Evolutionary conservation across 1,140 invertebrate genomes (phyloP), one percentile per base, ranked within the genome.

Genomic region (Diprion similis): DNA sequence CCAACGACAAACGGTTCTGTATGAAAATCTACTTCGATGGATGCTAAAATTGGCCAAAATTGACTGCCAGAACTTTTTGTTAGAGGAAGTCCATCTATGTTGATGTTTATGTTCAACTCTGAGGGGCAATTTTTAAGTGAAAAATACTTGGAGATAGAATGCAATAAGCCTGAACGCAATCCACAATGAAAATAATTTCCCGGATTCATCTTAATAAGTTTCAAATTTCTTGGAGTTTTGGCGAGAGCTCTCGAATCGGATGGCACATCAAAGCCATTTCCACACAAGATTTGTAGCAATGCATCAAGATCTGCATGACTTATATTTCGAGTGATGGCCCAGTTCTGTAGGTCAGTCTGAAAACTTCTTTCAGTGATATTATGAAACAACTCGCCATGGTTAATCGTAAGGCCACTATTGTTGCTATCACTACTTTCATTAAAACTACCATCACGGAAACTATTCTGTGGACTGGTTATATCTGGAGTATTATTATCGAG

Each of bases 41-140:
- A 24, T n/a, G n/a, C 73, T 70, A 78, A 70, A 66, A 78, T 77
- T 18, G 24, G n/a, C 66, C 66, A 67, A 67, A 67, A 67, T 67
- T 67, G 66, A 67, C 66, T 67, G n/a, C 18, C 47, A 72, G 8
- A 24, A 64, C 73, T 74, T 46, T 46, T 74, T 15, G 65, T 48
- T 13, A 74, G 10, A 4, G 73, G 70, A 8, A 74, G 66, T 3
- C 73, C 70, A 74, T 74, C 73, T 24, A 74, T 46, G 13, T 68
- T 68, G 45, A 73, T 18, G 17, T 67, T 17, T 10, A 67, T 17
- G 10, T 67, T 67, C 24, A 67, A 37, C 18, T 67, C 66, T 15
- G 15, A 51, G 10, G 48, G 48, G 15, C 48, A 51, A 51, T 51
- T 51, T 51, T 51, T 15, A 51, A 15, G 15, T 51, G 48, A 51